Base-by-base conservation (phyloP, 2,797 vertebrate species). In the Lophius americanus region DNA sequence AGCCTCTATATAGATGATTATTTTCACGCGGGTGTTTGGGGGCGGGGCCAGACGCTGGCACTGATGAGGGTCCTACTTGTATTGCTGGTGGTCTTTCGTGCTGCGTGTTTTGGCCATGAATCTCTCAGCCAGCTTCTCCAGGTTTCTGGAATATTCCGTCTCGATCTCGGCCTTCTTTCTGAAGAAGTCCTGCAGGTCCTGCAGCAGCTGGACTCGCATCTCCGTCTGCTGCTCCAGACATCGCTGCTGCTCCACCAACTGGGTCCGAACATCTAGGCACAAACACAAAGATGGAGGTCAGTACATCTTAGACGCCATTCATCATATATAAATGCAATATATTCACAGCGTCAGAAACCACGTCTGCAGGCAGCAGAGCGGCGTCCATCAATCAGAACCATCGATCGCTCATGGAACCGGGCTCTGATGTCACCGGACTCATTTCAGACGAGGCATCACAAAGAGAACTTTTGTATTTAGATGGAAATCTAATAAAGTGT, bases 91-190 rank as follows among this genome's bases (percentile, higher is more conserved):
- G 82, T 99, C 98, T 80, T 98, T 98, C 6, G 98, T 98, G 90
- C 97, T 99, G 91, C 98, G 96, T 0, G 97, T 99, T 85, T 99
- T 99, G 63, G 98, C 96, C 97, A 99, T 98, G 92, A 99, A 99
- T 39, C 98, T 93, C 89, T 99, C 98, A 0, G 98, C 98, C 14
- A 99, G 85, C 87, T 99, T 99, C 89, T 99, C 98, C 82, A 99
- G 87, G 88, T 96, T 98, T 53, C 98, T 90, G 56, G 97, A 99
- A 81, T 99, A 99, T 48, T 99, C 98, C 0, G 95, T 98, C 85
- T 99, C 97, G 64, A 99, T 99, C 92, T 99, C 98, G 0, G 98
- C 91, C 88, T 99, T 99, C 90, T 98, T 99, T 68, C 98, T 93
- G 94, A 99, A 99, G 94, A 99, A 99, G 89, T 99, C 98, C 90